These are phyloP conservation scores for Turritopsis dohrnii DNA, from an alignment of 30 jellyfish, hydroid and myxozoan genomes.

Conservation along the genomic window DNA sequence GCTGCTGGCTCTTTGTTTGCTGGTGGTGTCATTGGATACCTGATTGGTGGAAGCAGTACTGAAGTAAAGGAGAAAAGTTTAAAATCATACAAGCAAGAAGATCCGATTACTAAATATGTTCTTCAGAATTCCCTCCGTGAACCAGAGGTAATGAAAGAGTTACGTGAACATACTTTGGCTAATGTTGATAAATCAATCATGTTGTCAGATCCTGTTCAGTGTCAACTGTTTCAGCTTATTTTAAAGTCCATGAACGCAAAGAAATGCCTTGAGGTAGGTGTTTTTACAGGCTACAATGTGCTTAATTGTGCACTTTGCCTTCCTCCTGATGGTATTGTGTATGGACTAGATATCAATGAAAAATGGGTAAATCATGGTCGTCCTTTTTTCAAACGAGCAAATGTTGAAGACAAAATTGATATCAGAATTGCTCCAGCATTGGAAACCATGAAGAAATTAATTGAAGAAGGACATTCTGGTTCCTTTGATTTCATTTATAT, in stretches of 20 bases:
- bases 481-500: slow-evolving; percentile 63
- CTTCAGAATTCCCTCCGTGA: slow-evolving; percentile 43
- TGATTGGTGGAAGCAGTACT: neutral
- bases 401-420: slow-evolving; percentile 42
- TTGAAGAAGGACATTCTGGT: slow-evolving; percentile 71
- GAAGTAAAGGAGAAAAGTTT: neutral
- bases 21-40: neutral
- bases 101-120: slow-evolving; percentile 38
- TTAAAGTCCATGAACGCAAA: slow-evolving; percentile 48
- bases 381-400: slow-evolving; percentile 57
- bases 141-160: slow-evolving; percentile 36
- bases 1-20: neutral
- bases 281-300: slow-evolving; percentile 87
- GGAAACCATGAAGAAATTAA: slow-evolving; percentile 47
- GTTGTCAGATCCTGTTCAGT: slow-evolving; percentile 69
- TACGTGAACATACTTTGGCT: slow-evolving; percentile 45
- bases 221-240: slow-evolving; percentile 64
- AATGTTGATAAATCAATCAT: slow-evolving; percentile 24
- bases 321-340: slow-evolving; percentile 78
- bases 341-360: slow-evolving; percentile 66
- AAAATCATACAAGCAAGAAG: neutral
- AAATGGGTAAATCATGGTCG: slow-evolving; percentile 42
- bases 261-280: slow-evolving; percentile 68
- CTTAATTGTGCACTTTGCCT: slow-evolving; percentile 63
- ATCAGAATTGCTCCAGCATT: slow-evolving; percentile 60